These are phyloP conservation scores for Chrysotoxum bicinctum DNA, from an alignment of 2,888 invertebrate genomes.

Conservation along the genomic window DNA sequence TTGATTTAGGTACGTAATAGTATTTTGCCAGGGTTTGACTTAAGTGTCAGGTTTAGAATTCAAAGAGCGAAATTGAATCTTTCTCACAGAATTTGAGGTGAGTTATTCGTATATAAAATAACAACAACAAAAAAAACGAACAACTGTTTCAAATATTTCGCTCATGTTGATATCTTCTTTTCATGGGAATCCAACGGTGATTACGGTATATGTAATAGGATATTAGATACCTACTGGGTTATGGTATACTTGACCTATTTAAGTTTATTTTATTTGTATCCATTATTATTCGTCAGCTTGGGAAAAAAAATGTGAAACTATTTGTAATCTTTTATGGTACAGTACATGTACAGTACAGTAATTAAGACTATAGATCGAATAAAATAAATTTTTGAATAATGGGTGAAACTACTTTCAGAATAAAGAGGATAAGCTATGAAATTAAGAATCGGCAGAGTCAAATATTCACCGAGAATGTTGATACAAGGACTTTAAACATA, in stretches of 20 bases:
- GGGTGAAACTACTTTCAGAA: no score
- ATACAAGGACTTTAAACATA: no score
- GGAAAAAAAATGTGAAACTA: no score
- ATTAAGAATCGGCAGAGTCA: no score
- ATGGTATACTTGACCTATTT: not conserved
- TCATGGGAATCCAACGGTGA: not conserved
- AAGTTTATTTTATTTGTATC: not conserved
- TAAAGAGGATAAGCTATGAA: no score
- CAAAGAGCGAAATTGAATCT: constrained; percentile 35
- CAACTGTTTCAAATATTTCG: not conserved
- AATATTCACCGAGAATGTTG: no score
- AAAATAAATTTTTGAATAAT: no score
- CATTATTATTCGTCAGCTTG: no score
- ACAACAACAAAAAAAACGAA: not conserved
- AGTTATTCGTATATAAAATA: not conserved
- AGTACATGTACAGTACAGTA: no score
- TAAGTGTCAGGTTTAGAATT: constrained; percentile 53
- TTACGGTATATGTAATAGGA: not conserved
- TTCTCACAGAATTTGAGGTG: not conserved
- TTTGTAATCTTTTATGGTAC: no score
- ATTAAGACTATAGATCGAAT: no score
- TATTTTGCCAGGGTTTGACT: constrained; percentile 37
- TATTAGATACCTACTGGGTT: not conserved
- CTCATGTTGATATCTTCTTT: constrained; percentile 22
- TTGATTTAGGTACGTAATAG: constrained; percentile 57